These are phyloP conservation scores for Brevimyrus niger DNA, from an alignment of 2,113 vertebrate species.

Conservation along the genomic window DNA sequence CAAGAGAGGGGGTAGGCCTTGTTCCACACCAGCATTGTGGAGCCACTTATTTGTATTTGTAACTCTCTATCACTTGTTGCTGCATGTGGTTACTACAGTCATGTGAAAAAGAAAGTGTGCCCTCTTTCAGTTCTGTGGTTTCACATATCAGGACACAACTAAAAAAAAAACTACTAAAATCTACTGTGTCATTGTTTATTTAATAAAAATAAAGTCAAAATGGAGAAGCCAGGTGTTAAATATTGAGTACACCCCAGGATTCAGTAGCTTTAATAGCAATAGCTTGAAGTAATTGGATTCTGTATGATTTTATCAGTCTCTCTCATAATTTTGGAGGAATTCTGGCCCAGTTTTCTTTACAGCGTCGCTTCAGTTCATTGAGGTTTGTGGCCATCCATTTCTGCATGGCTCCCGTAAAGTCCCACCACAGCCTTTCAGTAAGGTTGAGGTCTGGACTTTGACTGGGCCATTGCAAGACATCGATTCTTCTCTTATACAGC, in stretches of 20 bases:
- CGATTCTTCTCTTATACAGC: not conserved
- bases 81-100: not conserved
- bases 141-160: no score
- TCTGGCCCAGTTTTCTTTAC: no score
- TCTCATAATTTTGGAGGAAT: not conserved
- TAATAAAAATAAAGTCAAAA: no score
- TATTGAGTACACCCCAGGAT: no score
- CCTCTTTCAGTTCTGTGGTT: no score
- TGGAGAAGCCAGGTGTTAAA: no score
- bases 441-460: not conserved
- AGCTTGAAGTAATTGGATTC: not conserved
- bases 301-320: not conserved
- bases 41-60: not conserved
- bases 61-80: not conserved
- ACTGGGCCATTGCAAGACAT: not conserved
- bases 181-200: no score
- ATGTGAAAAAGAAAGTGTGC: not conserved
- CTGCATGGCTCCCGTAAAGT: not conserved
- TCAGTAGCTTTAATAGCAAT: no score
- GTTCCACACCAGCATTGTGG: not conserved
- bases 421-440: not conserved
- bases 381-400: not conserved
- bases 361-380: not conserved
- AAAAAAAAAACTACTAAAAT: no score
- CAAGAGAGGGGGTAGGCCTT: constrained; percentile 74